These are phyloP conservation scores for Ostrea edulis DNA, from an alignment of 1,140 invertebrate species.

Conservation along the genomic window DNA sequence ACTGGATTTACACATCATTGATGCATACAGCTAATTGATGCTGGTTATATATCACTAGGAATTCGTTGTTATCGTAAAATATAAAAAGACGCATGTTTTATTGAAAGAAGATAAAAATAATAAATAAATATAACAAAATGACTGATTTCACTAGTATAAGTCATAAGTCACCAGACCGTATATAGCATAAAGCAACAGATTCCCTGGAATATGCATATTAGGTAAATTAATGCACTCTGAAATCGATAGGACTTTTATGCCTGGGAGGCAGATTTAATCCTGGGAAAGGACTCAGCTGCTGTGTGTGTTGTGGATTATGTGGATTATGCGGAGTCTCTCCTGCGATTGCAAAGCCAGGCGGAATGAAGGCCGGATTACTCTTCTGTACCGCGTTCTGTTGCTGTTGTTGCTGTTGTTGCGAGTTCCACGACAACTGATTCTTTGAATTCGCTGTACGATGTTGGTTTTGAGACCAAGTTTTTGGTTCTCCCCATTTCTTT, in stretches of 20 bases:
- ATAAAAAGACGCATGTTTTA: neutral
- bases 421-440: neutral
- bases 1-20: too few species aligned
- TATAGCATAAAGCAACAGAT: neutral
- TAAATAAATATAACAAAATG: slow-evolving; percentile 21
- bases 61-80: neutral
- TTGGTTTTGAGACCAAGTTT: neutral
- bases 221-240: neutral
- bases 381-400: neutral
- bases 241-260: neutral
- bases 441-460: neutral
- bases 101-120: slow-evolving; percentile 22
- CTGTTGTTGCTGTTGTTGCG: neutral
- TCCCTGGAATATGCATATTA: neutral
- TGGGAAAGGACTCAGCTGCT: neutral
- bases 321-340: neutral
- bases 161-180: slow-evolving; percentile 1
- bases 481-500: slow-evolving; percentile 8
- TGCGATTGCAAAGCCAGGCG: slow-evolving; percentile 2
- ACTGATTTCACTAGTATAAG: neutral
- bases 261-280: neutral
- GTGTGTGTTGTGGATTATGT: neutral
- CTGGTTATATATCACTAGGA: too few species aligned
- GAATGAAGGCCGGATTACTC: neutral
- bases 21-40: too few species aligned